phyloP scores from a whole-genome alignment of 2,797 vertebrate genomes.

The Phrynocephalus forsythii region DNA sequence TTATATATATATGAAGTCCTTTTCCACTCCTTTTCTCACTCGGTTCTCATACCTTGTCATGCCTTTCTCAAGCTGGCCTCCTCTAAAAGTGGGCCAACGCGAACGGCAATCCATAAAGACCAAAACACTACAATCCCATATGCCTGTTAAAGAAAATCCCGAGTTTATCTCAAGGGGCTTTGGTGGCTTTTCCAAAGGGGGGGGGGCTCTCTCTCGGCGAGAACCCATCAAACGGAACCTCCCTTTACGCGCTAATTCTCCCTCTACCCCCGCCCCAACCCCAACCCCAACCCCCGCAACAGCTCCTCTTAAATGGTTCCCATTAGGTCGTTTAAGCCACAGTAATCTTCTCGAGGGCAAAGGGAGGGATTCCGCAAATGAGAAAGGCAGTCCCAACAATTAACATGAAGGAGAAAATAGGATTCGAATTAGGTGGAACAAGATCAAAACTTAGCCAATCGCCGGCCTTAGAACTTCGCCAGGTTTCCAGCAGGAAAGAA shows the following conservation, averaged over 20 bases:
- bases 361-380: slow-evolving; percentile 56
- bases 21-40: too few relatives aligned
- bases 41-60: not conserved
- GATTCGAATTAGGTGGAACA: slow-evolving; percentile 67
- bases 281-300: too few relatives aligned
- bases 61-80: not conserved
- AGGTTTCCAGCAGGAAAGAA: slow-evolving; percentile 44
- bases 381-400: slow-evolving; percentile 64
- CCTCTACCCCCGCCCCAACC: not conserved
- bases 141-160: slow-evolving; percentile 8
- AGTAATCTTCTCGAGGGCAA: slow-evolving; percentile 65
- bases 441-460: slow-evolving; percentile 48
- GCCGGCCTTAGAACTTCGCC: slow-evolving; percentile 24
- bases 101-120: not conserved
- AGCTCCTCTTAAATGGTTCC: slow-evolving; percentile 3
- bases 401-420: slow-evolving; percentile 71
- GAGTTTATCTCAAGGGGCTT: slow-evolving; percentile 21
- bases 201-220: not conserved
- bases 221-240: not conserved
- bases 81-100: not conserved
- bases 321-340: slow-evolving; percentile 44
- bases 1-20: not conserved
- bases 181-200: slow-evolving; percentile 48
- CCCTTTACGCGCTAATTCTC: not conserved
- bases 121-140: not conserved